phyloP scores from a whole-genome alignment of 2,888 invertebrate genomes.

The Portevinia maculata region DNA sequence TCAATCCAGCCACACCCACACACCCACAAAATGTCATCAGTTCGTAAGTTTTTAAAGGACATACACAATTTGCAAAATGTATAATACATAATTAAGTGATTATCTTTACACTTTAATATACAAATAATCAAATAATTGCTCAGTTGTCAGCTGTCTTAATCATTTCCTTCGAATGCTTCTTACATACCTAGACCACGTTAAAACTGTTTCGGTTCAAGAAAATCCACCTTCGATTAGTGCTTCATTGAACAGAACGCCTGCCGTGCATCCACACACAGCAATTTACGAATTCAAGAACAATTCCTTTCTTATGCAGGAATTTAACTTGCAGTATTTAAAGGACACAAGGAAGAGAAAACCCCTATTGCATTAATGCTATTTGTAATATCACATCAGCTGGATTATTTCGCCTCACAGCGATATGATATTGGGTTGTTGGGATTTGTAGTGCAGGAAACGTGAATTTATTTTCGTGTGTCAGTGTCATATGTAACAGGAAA shows the following conservation, averaged over 20 bases:
- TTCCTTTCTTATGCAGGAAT: slow-evolving; percentile 21
- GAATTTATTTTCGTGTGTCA: slow-evolving; percentile 49
- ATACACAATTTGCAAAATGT: too few species aligned
- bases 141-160: too few species aligned
- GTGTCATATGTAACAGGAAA: slow-evolving; percentile 42
- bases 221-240: slow-evolving; percentile 7
- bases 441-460: slow-evolving; percentile 33
- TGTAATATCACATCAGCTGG: slow-evolving; percentile 69
- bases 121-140: too few species aligned
- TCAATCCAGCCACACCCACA: too few species aligned
- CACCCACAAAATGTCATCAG: too few species aligned
- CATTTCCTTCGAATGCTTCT: too few species aligned
- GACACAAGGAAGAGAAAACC: slow-evolving; percentile 33
- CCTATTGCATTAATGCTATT: slow-evolving; percentile 68
- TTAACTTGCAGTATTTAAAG: slow-evolving; percentile 46
- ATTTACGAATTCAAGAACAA: slow-evolving; percentile 10
- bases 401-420: slow-evolving; percentile 57
- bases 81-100: too few species aligned
- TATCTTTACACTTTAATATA: too few species aligned
- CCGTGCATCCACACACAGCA: slow-evolving; percentile 1
- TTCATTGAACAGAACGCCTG: slow-evolving; percentile 4
- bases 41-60: too few species aligned
- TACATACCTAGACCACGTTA: too few species aligned
- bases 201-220: neutral
- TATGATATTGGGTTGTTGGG: slow-evolving; percentile 27